A percentile compares a stretch with the other conserved stretches of the same genome.
phyloP scores from a whole-genome alignment of 2,888 invertebrate species.

The Nomada goodeniana region DNA sequence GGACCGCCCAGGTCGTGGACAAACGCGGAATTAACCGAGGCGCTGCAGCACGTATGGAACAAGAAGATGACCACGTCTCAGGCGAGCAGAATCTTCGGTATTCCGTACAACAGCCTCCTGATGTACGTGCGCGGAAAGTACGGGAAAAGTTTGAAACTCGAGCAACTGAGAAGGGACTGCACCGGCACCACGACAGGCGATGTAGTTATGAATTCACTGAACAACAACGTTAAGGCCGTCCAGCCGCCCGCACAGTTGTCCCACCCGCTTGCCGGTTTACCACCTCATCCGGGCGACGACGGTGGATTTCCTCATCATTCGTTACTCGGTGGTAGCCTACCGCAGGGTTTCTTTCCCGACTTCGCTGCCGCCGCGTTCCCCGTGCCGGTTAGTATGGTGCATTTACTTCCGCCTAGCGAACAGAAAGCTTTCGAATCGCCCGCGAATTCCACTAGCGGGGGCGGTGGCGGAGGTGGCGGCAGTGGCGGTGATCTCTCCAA shows the following conservation, averaged over 20 bases:
- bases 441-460: constrained; percentile 86
- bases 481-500: constrained; percentile 79
- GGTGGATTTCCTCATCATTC: constrained; percentile 79
- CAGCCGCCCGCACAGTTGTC: constrained; percentile 78
- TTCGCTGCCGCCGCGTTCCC: constrained; percentile 91
- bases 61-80: constrained; percentile 97
- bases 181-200: constrained; percentile 92
- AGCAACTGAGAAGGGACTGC: constrained; percentile 94
- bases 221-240: constrained; percentile 87
- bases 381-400: constrained; percentile 93
- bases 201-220: constrained; percentile 85
- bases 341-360: constrained; percentile 93
- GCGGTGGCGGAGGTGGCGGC: constrained; percentile 77
- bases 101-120: constrained; percentile 95
- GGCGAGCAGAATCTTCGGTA: constrained; percentile 95
- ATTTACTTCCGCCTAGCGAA: constrained; percentile 92
- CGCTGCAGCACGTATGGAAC: constrained; percentile 97
- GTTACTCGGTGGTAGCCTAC: constrained; percentile 84
- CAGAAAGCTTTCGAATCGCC: constrained; percentile 88
- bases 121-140: constrained; percentile 97
- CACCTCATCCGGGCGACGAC: constrained; percentile 77
- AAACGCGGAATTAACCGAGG: constrained; percentile 95
- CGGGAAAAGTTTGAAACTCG: constrained; percentile 95
- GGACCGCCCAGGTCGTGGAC: constrained; percentile 97
- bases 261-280: constrained; percentile 76